Base-by-base conservation (phyloP, 1,140 invertebrate genomes). In the Euura saliciscinereae region DNA sequence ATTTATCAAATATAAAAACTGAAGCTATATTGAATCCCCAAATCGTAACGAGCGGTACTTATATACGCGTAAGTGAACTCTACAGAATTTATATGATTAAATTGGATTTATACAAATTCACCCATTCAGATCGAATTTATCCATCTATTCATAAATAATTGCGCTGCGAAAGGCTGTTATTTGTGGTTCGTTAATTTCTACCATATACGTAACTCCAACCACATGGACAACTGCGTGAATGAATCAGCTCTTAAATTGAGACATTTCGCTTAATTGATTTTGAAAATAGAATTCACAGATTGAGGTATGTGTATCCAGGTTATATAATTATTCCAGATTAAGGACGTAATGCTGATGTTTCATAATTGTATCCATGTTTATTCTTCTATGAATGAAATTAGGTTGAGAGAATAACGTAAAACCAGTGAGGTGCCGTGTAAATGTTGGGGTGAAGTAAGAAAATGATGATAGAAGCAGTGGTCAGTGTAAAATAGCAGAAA, bases 381-480 rank as follows among this genome's bases (percentile, higher is more conserved):
- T 11, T 11, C 3, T 11, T 59, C 5, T 11, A n/a, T 59, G 51
- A 59, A 59, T 11, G 8, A 59, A 59, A 11, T 59, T 3, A n/a
- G 3, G 13, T 11, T 59, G 13, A 59, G 13, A 3, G 51, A 3
- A 59, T 59, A n/a, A 59, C 13, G 51, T 59, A 59, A 6, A 59
- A 4, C 5, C 13, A n/a, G 51, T 59, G 51, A 8, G 13, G 51
- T 59, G 51, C 13, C 8, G 51, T 59, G 51, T 59, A 8, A 59
- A n/a, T 11, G 28, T 28, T 28, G 51, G 13, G 13, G 3, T 59
- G 13, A n/a, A 0, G 51, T 59, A 8, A 59, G 51, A n/a, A 59
- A 59, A 59, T 28, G 28, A 28, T 28, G 28, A 28, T 28, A 28
- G n/a, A 74, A 44, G 70, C 43, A 77, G 44, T 72, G 65, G 44